These are phyloP conservation scores for Pogonophryne albipinna DNA, from an alignment of 2,797 vertebrate genomes.

Conservation along the genomic window DNA sequence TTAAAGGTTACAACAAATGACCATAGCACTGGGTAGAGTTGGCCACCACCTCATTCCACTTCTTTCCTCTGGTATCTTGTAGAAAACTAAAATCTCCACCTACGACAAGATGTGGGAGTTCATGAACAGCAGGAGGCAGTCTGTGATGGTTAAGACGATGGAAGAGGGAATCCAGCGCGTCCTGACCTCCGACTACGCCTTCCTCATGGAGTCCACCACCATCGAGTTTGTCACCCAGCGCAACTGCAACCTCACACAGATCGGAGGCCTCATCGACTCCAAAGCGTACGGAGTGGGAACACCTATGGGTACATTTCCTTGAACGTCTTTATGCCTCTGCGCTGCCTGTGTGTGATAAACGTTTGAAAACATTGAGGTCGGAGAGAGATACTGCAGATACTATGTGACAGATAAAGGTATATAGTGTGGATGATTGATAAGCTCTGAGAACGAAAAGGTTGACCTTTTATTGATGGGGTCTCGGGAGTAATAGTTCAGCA, in stretches of 20 bases:
- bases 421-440: slow-evolving; percentile 50
- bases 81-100: slow-evolving; percentile 98
- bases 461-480: slow-evolving; percentile 72
- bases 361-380: slow-evolving; percentile 8
- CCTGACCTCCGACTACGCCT: slow-evolving; percentile 96
- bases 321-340: neutral
- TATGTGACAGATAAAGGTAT: slow-evolving; percentile 40
- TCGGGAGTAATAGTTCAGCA: slow-evolving; percentile 38
- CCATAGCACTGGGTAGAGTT: no score
- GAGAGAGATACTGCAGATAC: slow-evolving; percentile 34
- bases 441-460: slow-evolving; percentile 48
- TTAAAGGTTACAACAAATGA: no score
- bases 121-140: slow-evolving; percentile 97
- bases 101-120: slow-evolving; percentile 99
- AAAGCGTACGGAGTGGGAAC: slow-evolving; percentile 99
- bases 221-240: slow-evolving; percentile 98
- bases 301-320: slow-evolving; percentile 90
- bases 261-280: slow-evolving; percentile 98
- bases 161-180: slow-evolving; percentile 96
- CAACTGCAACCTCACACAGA: slow-evolving; percentile 98
- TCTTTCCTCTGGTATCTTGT: slow-evolving; percentile 27
- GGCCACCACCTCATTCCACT: neutral
- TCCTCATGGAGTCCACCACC: slow-evolving; percentile 98
- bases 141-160: slow-evolving; percentile 95
- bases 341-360: neutral